Base-by-base conservation (phyloP, 2,797 vertebrate species). In the Pitangus sulphuratus region DNA sequence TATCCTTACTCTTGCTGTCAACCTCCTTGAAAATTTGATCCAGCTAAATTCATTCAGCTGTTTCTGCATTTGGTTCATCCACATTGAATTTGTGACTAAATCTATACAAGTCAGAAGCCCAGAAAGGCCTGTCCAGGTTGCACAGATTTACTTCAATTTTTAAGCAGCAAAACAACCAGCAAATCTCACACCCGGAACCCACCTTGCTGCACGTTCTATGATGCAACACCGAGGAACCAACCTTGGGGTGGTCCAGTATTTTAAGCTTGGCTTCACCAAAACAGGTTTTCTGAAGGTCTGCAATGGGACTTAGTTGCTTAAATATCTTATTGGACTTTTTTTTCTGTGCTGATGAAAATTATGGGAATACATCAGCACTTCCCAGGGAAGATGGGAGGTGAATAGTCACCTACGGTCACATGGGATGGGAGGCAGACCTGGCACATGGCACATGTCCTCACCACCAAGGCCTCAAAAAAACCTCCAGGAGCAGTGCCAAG, bases 211-310 rank as follows among this genome's bases (percentile, higher is more conserved):
- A 17, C n/a, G 31, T 39, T n/a, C 25, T 50, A 2, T 0, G 2
- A 16, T 13, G 11, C 22, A 31, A 18, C 37, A 57, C 22, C 0
- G 0, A 88, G 40, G 51, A 86, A 24, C 13, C 1, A 0, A 8
- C n/a, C 70, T 19, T n/a, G 37, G 39, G 47, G 60, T 58, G 16
- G n/a, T 14, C 37, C 58, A 84, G 28, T 35, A 28, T 10, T 15
- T 0, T 1, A 72, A 87, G 10, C 18, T 54, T 85, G 18, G 39
- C 15, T 70, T 83, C 64, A 45, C 39, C 48, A 77, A 48, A 31
- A 11, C 28, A 28, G 18, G 6, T 12, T 54, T 88, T 42, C 31
- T 86, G 26, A 85, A 57, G 50, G 21, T 30, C 26, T 54, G n/a
- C 8, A 57, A n/a, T 17, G 25, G 39, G 37, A 50, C 8, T 69